A percentile compares a stretch with the other conserved stretches of the same genome.
phyloP scores from a whole-genome alignment of 2,113 vertebrate genomes.

The Aspiorhynchus laticeps region DNA sequence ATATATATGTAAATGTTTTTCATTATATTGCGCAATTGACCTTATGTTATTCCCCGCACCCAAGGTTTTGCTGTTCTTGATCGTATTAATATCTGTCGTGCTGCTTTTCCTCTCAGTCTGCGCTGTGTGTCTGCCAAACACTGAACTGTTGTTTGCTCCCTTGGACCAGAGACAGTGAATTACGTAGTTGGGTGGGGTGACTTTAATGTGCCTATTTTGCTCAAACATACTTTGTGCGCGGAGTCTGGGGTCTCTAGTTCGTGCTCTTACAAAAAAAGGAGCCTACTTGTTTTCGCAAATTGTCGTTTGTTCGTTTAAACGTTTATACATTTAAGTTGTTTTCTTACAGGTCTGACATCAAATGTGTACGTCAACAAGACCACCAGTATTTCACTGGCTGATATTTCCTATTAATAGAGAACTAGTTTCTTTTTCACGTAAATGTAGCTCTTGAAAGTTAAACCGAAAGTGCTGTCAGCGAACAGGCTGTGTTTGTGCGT shows the following conservation, averaged over 20 bases:
- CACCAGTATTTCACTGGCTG: background rate
- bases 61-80: constrained; percentile 6
- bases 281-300: background rate
- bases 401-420: background rate
- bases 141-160: constrained; percentile 64
- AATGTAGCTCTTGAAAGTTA: background rate
- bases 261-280: constrained; percentile 9
- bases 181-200: constrained; percentile 81
- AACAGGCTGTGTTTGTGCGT: background rate
- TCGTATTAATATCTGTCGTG: constrained; percentile 22
- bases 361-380: background rate
- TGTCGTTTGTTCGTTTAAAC: background rate
- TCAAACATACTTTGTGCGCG: constrained; percentile 44
- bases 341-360: background rate
- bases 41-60: constrained; percentile 3
- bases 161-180: constrained; percentile 67
- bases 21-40: constrained; percentile 24
- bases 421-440: background rate
- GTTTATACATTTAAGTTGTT: background rate
- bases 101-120: constrained; percentile 35
- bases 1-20: constrained; percentile 23
- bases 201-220: constrained; percentile 74
- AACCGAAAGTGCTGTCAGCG: constrained; percentile 8
- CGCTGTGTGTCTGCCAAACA: constrained; percentile 36
- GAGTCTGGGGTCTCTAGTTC: constrained; percentile 42